Evolutionary conservation across 2,888 invertebrate genomes (phyloP).

Genomic region (Lottia scabra): DNA sequence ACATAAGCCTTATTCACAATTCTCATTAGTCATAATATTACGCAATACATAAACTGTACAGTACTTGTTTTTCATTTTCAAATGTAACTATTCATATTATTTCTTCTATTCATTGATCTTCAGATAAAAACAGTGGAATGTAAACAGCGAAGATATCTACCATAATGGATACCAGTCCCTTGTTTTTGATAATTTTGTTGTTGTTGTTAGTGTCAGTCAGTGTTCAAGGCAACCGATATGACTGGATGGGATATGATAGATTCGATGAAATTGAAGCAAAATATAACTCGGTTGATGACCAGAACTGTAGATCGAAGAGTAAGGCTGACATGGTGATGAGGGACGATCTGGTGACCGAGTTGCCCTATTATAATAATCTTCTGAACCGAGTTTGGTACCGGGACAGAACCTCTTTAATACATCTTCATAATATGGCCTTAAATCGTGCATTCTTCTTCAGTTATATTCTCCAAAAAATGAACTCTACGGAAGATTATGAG

Average conservation of each 20-base stretch:
- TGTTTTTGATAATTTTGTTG: neutral
- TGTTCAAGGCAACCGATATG: neutral
- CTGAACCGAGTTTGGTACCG: conserved; percentile 79
- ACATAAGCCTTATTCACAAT: too few species aligned
- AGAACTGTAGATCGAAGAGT: conserved; percentile 90
- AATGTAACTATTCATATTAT: too few species aligned
- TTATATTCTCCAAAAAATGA: conserved; percentile 51
- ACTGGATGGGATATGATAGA: conserved; percentile 76
- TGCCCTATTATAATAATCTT: conserved; percentile 61
- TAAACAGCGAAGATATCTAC: too few species aligned
- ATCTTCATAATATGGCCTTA: conserved; percentile 95
- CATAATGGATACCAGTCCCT: neutral
- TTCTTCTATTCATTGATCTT: too few species aligned
- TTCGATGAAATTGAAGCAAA: conserved; percentile 88
- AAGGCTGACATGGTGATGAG: conserved; percentile 86
- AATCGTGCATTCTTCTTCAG: conserved; percentile 86
- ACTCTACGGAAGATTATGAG: conserved; percentile 73
- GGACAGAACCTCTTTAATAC: conserved; percentile 90
- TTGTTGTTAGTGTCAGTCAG: neutral
- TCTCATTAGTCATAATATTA: too few species aligned
- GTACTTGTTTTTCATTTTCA: too few species aligned
- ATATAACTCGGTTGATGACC: conserved; percentile 83
- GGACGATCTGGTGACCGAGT: conserved; percentile 86
- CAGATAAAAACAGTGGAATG: too few species aligned
- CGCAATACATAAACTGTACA: too few species aligned